phyloP scores from a whole-genome alignment of 2,113 vertebrate species.

The Meles meles region DNA sequence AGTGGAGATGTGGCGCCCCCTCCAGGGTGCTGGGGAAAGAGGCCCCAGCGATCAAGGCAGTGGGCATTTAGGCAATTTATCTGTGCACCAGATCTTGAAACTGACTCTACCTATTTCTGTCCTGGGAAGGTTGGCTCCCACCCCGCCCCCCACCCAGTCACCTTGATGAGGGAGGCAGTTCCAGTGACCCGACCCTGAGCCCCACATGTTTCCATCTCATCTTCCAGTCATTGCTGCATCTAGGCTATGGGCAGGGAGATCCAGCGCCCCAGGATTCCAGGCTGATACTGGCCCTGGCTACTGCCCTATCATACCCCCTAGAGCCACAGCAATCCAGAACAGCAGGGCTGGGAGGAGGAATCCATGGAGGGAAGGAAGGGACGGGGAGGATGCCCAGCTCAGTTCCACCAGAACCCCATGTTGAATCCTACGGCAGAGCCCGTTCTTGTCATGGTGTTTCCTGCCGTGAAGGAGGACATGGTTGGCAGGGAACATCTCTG shows the following conservation, averaged over 20 bases:
- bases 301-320: slow-evolving; percentile 59
- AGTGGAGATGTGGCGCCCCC: neutral
- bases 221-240: slow-evolving; percentile 18
- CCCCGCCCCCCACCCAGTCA: neutral
- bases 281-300: neutral
- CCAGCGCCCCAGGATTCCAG: slow-evolving; percentile 56
- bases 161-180: neutral
- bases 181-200: neutral
- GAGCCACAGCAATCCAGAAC: neutral
- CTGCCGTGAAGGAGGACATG: neutral
- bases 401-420: neutral
- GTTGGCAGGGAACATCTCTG: neutral
- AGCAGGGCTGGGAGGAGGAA: neutral
- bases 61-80: slow-evolving; percentile 13
- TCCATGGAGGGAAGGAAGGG: neutral
- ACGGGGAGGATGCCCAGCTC: neutral
- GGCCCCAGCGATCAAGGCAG: slow-evolving; percentile 16
- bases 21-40: neutral
- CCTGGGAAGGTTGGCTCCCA: neutral
- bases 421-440: neutral
- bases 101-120: slow-evolving; percentile 1
- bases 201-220: neutral
- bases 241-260: slow-evolving; percentile 19
- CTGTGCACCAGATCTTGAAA: slow-evolving; percentile 31
- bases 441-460: neutral